A percentile compares a stretch with the other conserved stretches of the same genome.
phyloP scores from a whole-genome alignment of 2,113 vertebrate genomes.

The Prolemur simus region DNA sequence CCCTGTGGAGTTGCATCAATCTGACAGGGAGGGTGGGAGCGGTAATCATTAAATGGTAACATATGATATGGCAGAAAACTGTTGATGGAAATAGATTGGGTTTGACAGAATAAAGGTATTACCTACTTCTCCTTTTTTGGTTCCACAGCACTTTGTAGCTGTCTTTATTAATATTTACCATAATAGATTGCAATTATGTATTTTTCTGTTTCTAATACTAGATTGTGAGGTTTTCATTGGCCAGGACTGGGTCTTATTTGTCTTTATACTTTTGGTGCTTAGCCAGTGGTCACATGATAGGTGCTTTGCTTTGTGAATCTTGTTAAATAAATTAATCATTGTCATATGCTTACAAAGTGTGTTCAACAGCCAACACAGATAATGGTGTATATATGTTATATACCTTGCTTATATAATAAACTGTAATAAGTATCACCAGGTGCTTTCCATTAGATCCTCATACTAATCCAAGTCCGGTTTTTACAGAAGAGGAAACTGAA shows the following conservation, averaged over 20 bases:
- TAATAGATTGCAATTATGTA: not conserved
- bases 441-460: not conserved
- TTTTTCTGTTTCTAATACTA: not conserved
- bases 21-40: not conserved
- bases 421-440: not conserved
- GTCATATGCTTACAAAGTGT: not conserved
- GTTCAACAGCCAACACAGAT: not conserved
- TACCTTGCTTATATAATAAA: not conserved
- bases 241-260: not conserved
- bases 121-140: not conserved
- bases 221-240: not conserved
- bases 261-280: not conserved
- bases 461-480: not conserved
- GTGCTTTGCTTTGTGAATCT: not conserved
- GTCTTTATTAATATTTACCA: not conserved
- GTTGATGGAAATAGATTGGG: not conserved
- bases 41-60: not conserved
- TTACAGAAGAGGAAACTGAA: not conserved
- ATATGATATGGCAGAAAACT: not conserved
- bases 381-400: not conserved
- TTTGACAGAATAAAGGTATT: not conserved
- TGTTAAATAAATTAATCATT: not conserved
- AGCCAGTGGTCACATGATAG: not conserved
- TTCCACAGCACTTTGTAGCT: not conserved
- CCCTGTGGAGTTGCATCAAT: not conserved